Evolutionary conservation across 2,888 invertebrate genomes (phyloP).

Genomic region (Drosophila nigricruria): DNA sequence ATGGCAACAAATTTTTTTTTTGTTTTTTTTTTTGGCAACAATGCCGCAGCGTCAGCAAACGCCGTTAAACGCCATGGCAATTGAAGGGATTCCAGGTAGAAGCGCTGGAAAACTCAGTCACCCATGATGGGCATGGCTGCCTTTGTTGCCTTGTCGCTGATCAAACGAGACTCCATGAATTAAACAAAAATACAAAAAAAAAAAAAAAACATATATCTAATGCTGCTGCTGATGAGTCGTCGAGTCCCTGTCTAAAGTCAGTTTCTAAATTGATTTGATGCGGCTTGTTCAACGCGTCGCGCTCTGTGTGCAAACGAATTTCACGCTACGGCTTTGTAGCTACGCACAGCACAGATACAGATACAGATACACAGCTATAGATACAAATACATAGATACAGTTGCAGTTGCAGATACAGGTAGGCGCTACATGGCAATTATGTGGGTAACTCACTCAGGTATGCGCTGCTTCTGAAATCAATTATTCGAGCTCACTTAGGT

Average conservation of each 20-base stretch:
- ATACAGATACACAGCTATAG: slow-evolving; percentile 14
- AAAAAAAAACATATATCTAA: slow-evolving; percentile 28
- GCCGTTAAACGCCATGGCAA: slow-evolving; percentile 35
- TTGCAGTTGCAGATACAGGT: slow-evolving; percentile 1
- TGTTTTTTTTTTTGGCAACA: slow-evolving; percentile 13
- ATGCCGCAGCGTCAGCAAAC: slow-evolving; percentile 11
- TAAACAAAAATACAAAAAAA: background rate
- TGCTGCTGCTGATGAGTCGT: slow-evolving; percentile 26
- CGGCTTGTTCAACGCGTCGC: slow-evolving; percentile 68
- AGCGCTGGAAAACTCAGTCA: slow-evolving; percentile 9
- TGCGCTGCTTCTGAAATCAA: slow-evolving; percentile 62
- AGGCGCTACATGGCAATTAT: slow-evolving; percentile 33
- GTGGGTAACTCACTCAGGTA: slow-evolving; percentile 57
- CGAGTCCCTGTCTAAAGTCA: slow-evolving; percentile 19
- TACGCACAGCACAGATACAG: slow-evolving; percentile 42
- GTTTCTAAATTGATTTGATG: slow-evolving; percentile 68
- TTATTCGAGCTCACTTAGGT: slow-evolving; percentile 55
- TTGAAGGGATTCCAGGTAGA: background rate
- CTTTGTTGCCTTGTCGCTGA: slow-evolving; percentile 23
- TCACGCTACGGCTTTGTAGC: slow-evolving; percentile 57
- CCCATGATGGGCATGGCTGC: slow-evolving; percentile 3
- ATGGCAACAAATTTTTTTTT: background rate
- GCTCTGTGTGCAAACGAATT: slow-evolving; percentile 67
- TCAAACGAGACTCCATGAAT: slow-evolving; percentile 5
- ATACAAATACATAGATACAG: slow-evolving; percentile 11